Evolutionary conservation across 2,113 vertebrate genomes (phyloP).

Genomic region (Labrus mixtus): DNA sequence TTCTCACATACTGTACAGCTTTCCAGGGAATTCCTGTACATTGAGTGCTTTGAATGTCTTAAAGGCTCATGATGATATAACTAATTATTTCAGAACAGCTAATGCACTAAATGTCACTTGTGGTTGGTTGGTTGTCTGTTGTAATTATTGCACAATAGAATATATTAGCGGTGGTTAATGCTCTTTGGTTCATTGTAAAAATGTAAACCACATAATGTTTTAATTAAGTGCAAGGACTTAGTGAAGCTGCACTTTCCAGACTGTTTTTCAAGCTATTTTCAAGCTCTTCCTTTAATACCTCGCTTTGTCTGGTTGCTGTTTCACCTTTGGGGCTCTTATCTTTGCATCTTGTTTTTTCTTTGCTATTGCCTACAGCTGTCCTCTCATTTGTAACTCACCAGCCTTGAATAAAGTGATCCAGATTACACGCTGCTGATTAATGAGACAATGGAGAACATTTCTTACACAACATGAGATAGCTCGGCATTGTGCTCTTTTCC

Average conservation of each 20-base stretch:
- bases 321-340: slow-evolving; percentile 47
- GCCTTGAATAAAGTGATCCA: slow-evolving; percentile 32
- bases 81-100: not conserved
- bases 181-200: slow-evolving; percentile 19
- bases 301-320: slow-evolving; percentile 22
- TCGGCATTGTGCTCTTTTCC: slow-evolving; percentile 50
- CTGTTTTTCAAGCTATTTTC: not conserved
- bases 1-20: too few species aligned
- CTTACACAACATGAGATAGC: slow-evolving; percentile 40
- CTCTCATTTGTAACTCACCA: slow-evolving; percentile 43
- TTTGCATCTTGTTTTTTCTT: slow-evolving; percentile 42
- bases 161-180: not conserved
- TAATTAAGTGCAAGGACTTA: not conserved
- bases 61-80: too few species aligned
- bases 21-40: too few species aligned
- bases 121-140: not conserved
- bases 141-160: not conserved
- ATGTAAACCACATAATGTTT: not conserved
- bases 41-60: too few species aligned
- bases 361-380: slow-evolving; percentile 40
- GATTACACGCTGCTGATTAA: slow-evolving; percentile 61
- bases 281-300: not conserved
- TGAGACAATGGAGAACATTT: slow-evolving; percentile 54
- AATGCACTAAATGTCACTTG: not conserved
- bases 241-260: not conserved